A percentile compares a stretch with the other conserved stretches of the same genome.
These are phyloP conservation scores for Tetramorium alpestre DNA, from an alignment of 1,140 invertebrate species.

Conservation along the genomic window DNA sequence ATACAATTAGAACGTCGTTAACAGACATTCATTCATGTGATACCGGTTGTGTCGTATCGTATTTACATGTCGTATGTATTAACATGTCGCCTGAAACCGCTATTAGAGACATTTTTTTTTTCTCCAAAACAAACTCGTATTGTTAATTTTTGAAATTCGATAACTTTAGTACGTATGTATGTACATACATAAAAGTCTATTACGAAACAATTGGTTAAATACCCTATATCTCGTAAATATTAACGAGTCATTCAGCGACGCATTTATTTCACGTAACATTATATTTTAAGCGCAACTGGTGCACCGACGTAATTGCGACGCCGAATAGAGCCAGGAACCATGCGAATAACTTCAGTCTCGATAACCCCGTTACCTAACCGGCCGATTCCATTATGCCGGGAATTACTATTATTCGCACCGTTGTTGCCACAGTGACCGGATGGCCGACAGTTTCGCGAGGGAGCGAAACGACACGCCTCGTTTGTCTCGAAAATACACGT, in stretches of 20 bases:
- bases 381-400: conserved; percentile 60
- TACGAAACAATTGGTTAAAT: not conserved
- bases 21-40: conserved; percentile 18
- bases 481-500: conserved; percentile 68
- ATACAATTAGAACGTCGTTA: conserved; percentile 34
- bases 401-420: conserved; percentile 67
- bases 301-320: conserved; percentile 31
- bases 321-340: not conserved
- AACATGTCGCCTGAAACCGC: not conserved
- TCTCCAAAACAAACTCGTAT: not conserved
- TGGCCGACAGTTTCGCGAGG: conserved; percentile 63
- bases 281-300: conserved; percentile 51
- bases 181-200: not conserved
- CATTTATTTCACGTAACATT: conserved; percentile 26
- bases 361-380: conserved; percentile 55
- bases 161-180: not conserved
- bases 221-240: conserved; percentile 1
- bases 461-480: conserved; percentile 54
- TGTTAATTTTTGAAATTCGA: not conserved
- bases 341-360: conserved; percentile 46
- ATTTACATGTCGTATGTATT: not conserved
- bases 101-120: not conserved
- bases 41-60: not conserved
- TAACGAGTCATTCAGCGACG: conserved; percentile 10
- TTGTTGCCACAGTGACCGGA: conserved; percentile 47